Percentiles rank a stretch among this genome's conserved stretches.
phyloP scores from a whole-genome alignment of 2,888 invertebrate species.

The Dichetophora obliterata region DNA sequence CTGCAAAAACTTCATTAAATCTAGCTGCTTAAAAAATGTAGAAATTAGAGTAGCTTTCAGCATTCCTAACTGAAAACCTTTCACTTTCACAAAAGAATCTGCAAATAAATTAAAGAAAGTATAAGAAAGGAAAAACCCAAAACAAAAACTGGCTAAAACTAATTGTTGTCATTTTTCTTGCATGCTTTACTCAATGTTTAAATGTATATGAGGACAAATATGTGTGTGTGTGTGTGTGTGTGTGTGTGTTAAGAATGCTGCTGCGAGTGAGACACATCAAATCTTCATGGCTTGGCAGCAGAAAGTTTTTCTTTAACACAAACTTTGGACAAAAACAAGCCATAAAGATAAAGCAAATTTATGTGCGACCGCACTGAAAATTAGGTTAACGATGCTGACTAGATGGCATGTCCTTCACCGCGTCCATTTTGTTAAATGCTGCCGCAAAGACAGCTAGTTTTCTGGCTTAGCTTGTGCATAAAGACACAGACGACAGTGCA shows the following conservation, averaged over 20 bases:
- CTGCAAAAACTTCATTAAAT: background rate
- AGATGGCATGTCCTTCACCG: background rate
- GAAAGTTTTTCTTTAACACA: background rate
- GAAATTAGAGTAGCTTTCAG: too few relatives aligned
- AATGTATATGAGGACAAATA: background rate
- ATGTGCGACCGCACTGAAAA: constrained; percentile 55
- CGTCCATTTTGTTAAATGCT: background rate
- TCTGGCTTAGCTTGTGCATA: too few relatives aligned
- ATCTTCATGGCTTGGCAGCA: background rate
- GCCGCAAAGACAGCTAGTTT: too few relatives aligned
- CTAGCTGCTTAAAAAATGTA: background rate
- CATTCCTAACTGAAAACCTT: too few relatives aligned
- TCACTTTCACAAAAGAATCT: too few relatives aligned
- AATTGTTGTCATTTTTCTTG: constrained; percentile 26
- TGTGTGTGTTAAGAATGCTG: background rate
- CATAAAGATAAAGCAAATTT: constrained; percentile 46
- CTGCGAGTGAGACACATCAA: background rate
- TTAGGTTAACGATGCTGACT: constrained; percentile 62
- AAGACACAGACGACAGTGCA: too few relatives aligned
- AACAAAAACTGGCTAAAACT: background rate
- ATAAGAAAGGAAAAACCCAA: background rate
- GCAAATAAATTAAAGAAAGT: background rate
- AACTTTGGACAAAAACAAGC: constrained; percentile 31
- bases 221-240: background rate
- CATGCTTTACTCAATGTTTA: constrained; percentile 10